Percentiles rank a stretch among this genome's conserved stretches.
Evolutionary conservation across 2,888 invertebrate species (phyloP).

Genomic region (Parochlus steinenii): DNA sequence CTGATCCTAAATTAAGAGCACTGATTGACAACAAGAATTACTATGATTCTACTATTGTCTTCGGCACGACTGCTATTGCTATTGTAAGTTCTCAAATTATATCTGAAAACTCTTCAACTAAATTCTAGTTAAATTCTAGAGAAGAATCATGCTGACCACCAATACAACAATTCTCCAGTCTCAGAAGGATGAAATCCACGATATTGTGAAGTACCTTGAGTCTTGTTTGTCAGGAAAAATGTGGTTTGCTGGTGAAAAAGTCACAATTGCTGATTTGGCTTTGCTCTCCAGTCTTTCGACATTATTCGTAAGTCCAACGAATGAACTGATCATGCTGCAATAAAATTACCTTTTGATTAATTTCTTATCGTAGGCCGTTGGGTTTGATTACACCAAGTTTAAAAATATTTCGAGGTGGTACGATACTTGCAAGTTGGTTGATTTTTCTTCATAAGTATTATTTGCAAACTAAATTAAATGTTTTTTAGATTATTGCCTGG

Average conservation of each 20-base stretch:
- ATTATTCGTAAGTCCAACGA: constrained; percentile 20
- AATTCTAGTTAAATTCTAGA: constrained; percentile 37
- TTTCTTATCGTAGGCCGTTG: constrained; percentile 13
- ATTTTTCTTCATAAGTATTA: too few relatives aligned
- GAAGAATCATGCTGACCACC: constrained; percentile 40
- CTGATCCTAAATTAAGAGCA: background rate
- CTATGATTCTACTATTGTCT: constrained; percentile 1
- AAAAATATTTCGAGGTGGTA: constrained; percentile 1
- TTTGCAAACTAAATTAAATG: too few relatives aligned
- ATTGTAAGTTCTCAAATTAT: background rate
- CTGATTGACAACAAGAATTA: background rate
- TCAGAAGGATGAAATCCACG: constrained; percentile 36
- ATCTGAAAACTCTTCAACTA: background rate
- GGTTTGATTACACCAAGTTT: background rate
- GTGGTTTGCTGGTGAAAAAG: constrained; percentile 28
- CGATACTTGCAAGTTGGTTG: constrained; percentile 26
- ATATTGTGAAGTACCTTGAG: constrained; percentile 32
- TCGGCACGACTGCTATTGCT: background rate
- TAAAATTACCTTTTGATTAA: too few relatives aligned
- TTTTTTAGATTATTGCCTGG: constrained; percentile 17
- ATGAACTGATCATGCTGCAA: background rate
- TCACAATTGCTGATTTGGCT: constrained; percentile 31
- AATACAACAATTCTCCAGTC: constrained; percentile 37
- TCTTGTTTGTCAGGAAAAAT: constrained; percentile 23
- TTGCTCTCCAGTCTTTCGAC: constrained; percentile 28